Base-by-base conservation (phyloP, 2,888 invertebrate species). In the Hirtodrosophila histrioides region DNA sequence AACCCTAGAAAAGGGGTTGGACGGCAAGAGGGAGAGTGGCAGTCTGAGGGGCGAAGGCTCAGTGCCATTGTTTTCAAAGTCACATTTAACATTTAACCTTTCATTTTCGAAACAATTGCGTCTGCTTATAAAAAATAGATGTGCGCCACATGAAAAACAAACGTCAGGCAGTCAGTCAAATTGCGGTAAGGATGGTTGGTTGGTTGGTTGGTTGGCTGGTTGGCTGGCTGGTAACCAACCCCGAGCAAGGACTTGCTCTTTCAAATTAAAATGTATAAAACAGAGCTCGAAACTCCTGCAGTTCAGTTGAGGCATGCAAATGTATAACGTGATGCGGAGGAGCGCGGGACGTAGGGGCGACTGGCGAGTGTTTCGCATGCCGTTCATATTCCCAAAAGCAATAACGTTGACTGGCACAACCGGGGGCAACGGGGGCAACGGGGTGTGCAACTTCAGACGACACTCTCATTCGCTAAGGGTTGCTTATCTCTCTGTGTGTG, bases 41-140 rank as follows among this genome's bases (percentile, higher is more conserved):
- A 23, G 27, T 23, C 23, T 2, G 31, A 24, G 37, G 27, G 5
- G 33, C 17, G 44, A 2, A 5, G 33, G 33, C 27, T 49, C 55
- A 55, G 8, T 40, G 46, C 49, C 67, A 86, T 83, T 86, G 81
- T 82, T 83, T 81, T 67, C 80, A 83, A 79, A 86, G 80, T 82
- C 87, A 73, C 86, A 85, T 87, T 87, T 87, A 85, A 87, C 85
- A 83, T 87, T 87, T 87, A 86, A 88, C 85, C 85, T 87, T 85
- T 87, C 79, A 84, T 84, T 85, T 87, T 87, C 88, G 80, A 86
- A 87, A 88, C 85, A 88, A 87, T 85, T 85, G 88, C 84, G 88
- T 83, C 83, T 83, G 84, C 84, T 80, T 80, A 78, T 86, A 84
- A 84, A 86, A 86, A 80, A 86, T 86, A 78, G 78, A 82, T 86